These are phyloP conservation scores for Fabriciana adippe DNA, from an alignment of 2,888 invertebrate genomes.

Conservation along the genomic window DNA sequence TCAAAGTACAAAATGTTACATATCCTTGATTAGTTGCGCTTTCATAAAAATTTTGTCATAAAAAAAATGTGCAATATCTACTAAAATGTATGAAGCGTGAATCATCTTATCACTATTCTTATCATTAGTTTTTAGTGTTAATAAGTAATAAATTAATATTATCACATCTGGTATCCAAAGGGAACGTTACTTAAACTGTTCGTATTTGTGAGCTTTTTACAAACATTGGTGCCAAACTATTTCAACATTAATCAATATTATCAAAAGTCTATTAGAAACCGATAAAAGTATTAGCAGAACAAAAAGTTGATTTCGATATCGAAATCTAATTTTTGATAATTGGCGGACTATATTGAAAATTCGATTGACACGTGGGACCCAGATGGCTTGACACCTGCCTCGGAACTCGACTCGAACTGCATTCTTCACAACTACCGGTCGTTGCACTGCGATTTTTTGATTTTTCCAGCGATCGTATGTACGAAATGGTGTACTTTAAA, in stretches of 20 bases:
- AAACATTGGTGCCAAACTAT: constrained; percentile 21
- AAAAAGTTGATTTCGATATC: constrained; percentile 39
- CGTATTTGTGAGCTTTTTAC: constrained; percentile 16
- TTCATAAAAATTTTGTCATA: too few species aligned
- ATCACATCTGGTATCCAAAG: constrained; percentile 7
- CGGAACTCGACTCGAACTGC: constrained; percentile 65
- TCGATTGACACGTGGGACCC: constrained; percentile 64
- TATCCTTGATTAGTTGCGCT: too few species aligned
- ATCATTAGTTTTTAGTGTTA: background rate
- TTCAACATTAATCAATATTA: constrained; percentile 35
- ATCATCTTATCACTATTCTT: background rate
- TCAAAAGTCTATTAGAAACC: constrained; percentile 47
- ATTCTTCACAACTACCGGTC: constrained; percentile 66
- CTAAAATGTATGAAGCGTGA: too few species aligned
- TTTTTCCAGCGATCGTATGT: constrained; percentile 30
- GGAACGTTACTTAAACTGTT: constrained; percentile 2
- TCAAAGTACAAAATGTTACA: too few species aligned
- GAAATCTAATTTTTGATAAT: constrained; percentile 58
- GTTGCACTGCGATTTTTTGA: constrained; percentile 47
- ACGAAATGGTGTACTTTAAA: constrained; percentile 32
- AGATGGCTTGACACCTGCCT: constrained; percentile 74
- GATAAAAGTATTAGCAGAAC: constrained; percentile 46
- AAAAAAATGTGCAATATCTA: too few species aligned
- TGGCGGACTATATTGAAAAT: constrained; percentile 56
- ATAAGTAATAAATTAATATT: background rate